Percentiles rank a stretch among this genome's conserved stretches.
Conservation (phyloP, 2,888 invertebrate genomes). For the Pseudoips prasinana region DNA sequence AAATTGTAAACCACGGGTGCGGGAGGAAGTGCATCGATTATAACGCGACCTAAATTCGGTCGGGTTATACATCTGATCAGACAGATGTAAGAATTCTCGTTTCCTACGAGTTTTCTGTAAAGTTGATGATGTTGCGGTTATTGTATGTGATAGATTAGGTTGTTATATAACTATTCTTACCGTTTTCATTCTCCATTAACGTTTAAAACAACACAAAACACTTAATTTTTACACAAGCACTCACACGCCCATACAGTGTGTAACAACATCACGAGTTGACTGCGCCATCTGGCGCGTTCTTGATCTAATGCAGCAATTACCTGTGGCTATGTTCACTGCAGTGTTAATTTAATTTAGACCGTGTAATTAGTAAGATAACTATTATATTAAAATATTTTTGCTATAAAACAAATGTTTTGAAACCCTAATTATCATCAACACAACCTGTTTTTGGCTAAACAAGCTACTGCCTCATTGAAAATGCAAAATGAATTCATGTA, state of each 20-base stretch:
- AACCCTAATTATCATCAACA: constrained; percentile 6
- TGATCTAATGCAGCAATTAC: constrained; percentile 45
- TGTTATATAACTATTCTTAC: constrained; percentile 59
- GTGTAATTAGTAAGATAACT: constrained; percentile 38
- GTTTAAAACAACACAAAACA: constrained; percentile 76
- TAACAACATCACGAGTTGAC: constrained; percentile 78
- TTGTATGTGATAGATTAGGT: constrained; percentile 24
- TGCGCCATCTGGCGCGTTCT: constrained; percentile 72
- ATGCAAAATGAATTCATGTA: constrained; percentile 29
- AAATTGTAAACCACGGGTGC: constrained; percentile 47
- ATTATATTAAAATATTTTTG: constrained; percentile 35
- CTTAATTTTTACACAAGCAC: constrained; percentile 76
- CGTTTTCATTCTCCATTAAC: constrained; percentile 65
- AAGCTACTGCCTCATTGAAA: constrained; percentile 12
- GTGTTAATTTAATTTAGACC: constrained; percentile 58
- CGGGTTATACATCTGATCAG: constrained; percentile 69
- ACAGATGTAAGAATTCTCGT: constrained; percentile 73
- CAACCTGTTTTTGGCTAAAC: constrained; percentile 8
- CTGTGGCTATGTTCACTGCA: constrained; percentile 57
- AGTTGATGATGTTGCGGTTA: constrained; percentile 44
- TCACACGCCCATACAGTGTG: constrained; percentile 78
- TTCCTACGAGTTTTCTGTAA: constrained; percentile 62
- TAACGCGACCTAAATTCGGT: constrained; percentile 61
- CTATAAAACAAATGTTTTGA: constrained; percentile 27
- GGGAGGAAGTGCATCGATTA: constrained; percentile 48